Conservation (phyloP, 2,797 vertebrate genomes). For the Sarcophilus harrisii region DNA sequence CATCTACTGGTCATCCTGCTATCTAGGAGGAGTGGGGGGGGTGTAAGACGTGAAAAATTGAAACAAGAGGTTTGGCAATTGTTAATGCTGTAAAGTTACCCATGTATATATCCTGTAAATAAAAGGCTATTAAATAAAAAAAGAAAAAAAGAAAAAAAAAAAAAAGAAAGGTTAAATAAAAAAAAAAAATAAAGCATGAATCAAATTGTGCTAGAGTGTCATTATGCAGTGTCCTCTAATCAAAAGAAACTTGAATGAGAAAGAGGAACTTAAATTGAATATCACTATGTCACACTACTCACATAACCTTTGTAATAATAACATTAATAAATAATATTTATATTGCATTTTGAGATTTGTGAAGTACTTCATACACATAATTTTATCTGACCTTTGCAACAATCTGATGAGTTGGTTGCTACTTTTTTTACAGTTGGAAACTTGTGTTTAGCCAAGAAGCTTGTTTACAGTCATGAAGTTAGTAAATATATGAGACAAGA, state of each 20-base stretch:
- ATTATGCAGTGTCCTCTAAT: not conserved
- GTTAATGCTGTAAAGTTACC: too few species aligned
- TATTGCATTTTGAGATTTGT: not conserved
- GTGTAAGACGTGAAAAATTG: too few species aligned
- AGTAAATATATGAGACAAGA: not conserved
- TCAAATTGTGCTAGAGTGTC: conserved; percentile 46
- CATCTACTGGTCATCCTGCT: too few species aligned
- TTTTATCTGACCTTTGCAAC: not conserved
- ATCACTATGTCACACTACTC: not conserved
- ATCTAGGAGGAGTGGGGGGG: too few species aligned
- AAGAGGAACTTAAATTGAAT: not conserved
- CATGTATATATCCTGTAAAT: too few species aligned
- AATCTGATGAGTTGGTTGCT: not conserved
- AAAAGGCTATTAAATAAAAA: too few species aligned
- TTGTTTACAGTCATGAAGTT: not conserved
- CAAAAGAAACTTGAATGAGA: not conserved
- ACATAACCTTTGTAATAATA: not conserved
- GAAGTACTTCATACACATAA: not conserved
- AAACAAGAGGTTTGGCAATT: too few species aligned
- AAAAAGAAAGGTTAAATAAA: too few species aligned
- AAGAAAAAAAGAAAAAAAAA: too few species aligned
- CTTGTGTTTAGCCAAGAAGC: not conserved
- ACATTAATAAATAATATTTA: not conserved
- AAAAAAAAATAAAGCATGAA: conserved; percentile 41
- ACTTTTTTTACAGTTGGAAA: not conserved